These are phyloP conservation scores for Aegypius monachus DNA, from an alignment of 2,113 vertebrate species.

Conservation along the genomic window DNA sequence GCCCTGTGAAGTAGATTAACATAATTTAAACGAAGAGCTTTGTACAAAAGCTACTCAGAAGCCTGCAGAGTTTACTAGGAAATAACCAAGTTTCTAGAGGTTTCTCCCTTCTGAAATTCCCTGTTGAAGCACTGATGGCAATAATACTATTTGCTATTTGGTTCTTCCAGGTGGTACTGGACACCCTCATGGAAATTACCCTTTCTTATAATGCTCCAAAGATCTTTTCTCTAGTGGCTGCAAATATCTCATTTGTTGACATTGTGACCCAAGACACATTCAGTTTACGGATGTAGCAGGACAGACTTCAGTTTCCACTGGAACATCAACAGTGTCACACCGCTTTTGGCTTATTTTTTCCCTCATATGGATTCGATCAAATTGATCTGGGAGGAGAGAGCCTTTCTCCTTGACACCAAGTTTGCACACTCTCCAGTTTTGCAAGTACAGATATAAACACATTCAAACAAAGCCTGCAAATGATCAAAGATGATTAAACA, in stretches of 20 bases:
- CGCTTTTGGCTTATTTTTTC: neutral
- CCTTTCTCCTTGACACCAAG: neutral
- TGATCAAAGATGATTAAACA: slow-evolving; percentile 7
- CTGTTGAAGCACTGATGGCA: neutral
- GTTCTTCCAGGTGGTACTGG: neutral
- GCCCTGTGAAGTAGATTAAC: slow-evolving; percentile 29
- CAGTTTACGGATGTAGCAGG: neutral
- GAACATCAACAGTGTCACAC: neutral
- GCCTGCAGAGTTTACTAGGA: neutral
- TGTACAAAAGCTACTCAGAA: neutral
- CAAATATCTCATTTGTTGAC: neutral
- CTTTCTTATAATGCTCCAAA: neutral
- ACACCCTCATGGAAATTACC: neutral
- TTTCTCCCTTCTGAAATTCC: neutral
- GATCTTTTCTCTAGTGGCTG: neutral
- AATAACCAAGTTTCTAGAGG: neutral
- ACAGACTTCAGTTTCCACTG: neutral
- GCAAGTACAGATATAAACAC: neutral
- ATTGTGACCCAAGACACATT: neutral
- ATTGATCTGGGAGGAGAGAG: neutral
- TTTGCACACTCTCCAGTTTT: neutral
- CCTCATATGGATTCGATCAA: neutral
- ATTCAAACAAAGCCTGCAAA: neutral
- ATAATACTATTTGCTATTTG: neutral
- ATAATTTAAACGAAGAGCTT: slow-evolving; percentile 3